Conservation (phyloP, 1,140 invertebrate genomes). For the Zaprionus lachaisei region DNA sequence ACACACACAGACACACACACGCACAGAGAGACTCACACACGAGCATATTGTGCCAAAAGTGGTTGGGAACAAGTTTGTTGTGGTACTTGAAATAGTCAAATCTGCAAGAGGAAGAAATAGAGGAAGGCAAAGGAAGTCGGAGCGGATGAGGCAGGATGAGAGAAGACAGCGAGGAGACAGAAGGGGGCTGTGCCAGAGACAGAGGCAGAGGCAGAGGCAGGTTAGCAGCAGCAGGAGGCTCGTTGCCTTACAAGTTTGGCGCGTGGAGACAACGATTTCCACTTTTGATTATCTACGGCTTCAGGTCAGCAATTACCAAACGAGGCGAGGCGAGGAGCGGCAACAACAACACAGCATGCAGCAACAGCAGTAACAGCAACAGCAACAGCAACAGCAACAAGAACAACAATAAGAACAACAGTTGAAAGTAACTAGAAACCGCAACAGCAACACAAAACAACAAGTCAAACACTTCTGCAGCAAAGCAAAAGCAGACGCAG, state of each 20-base stretch:
- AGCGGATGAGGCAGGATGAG: background rate
- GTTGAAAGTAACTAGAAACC: background rate
- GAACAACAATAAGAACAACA: background rate
- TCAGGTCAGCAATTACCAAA: constrained; percentile 57
- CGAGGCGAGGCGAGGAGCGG: constrained; percentile 22
- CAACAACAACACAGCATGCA: constrained; percentile 10
- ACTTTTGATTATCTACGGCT: constrained; percentile 58
- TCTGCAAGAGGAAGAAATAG: background rate
- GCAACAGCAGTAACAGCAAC: constrained; percentile 11
- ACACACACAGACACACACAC: background rate
- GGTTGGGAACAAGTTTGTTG: constrained; percentile 18
- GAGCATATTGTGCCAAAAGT: constrained; percentile 24
- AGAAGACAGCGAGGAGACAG: background rate
- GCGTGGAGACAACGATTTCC: constrained; percentile 52
- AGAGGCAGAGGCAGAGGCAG: background rate
- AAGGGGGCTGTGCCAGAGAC: background rate
- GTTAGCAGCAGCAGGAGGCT: background rate
- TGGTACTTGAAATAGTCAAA: constrained; percentile 25
- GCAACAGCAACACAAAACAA: constrained; percentile 25
- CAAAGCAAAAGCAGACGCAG: constrained; percentile 27
- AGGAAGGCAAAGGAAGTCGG: background rate
- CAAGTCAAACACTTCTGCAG: constrained; percentile 47
- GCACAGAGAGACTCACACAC: background rate
- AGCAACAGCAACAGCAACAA: constrained; percentile 11
- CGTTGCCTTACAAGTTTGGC: constrained; percentile 23